phyloP scores from a whole-genome alignment of 2,888 invertebrate species.

The Nebria salina region DNA sequence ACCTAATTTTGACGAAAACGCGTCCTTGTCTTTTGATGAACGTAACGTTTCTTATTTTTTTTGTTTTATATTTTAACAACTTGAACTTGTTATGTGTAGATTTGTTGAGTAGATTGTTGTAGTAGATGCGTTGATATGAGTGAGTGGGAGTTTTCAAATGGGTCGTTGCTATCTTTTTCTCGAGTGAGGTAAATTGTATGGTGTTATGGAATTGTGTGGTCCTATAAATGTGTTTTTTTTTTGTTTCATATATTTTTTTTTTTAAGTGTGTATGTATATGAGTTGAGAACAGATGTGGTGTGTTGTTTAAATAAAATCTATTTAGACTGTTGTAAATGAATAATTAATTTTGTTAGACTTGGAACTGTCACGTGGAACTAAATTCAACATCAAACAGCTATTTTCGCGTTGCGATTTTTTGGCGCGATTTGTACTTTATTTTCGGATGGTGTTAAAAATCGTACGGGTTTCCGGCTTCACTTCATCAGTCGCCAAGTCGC shows the following conservation, averaged over 20 bases:
- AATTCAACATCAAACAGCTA: too few relatives aligned
- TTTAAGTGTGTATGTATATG: too few relatives aligned
- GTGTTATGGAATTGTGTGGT: not conserved
- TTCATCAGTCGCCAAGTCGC: not conserved
- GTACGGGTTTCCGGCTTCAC: not conserved
- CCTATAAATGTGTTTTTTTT: not conserved
- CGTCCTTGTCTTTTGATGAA: too few relatives aligned
- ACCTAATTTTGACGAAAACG: not conserved
- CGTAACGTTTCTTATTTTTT: too few relatives aligned
- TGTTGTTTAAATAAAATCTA: too few relatives aligned
- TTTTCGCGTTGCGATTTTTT: not conserved
- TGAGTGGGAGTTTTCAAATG: not conserved
- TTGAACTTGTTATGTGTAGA: not conserved
- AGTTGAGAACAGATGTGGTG: too few relatives aligned
- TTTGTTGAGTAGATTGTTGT: not conserved
- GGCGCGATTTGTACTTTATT: not conserved
- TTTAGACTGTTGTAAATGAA: too few relatives aligned
- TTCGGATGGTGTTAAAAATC: not conserved
- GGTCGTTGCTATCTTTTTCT: not conserved
- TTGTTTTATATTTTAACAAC: too few relatives aligned
- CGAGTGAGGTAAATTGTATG: not conserved
- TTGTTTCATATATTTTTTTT: too few relatives aligned
- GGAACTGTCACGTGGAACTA: too few relatives aligned
- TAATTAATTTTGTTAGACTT: too few relatives aligned
- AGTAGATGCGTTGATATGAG: not conserved